Evolutionary conservation across 1,140 invertebrate species (phyloP).

Genomic region (Calliphora vicina): DNA sequence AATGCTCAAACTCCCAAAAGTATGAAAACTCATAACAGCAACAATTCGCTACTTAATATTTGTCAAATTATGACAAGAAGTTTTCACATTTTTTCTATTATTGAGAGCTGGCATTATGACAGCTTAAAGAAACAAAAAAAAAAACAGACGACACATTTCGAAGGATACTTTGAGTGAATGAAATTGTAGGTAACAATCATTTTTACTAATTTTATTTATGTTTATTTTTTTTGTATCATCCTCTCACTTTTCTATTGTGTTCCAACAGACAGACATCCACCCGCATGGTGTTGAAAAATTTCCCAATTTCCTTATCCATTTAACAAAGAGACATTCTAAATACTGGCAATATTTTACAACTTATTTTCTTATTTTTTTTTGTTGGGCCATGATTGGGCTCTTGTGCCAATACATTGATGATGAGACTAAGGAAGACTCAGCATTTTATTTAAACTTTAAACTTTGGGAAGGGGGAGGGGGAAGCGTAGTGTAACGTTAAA

Average conservation of each 20-base stretch:
- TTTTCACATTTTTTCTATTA: conserved; percentile 37
- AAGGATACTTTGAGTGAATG: neutral
- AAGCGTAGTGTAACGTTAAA: too few species aligned
- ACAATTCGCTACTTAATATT: conserved; percentile 34
- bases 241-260: too few species aligned
- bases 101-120: conserved; percentile 37
- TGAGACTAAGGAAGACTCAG: neutral
- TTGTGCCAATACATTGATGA: neutral
- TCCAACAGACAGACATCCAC: neutral
- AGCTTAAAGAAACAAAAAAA: conserved; percentile 24
- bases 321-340: neutral
- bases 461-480: neutral
- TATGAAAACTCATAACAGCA: neutral
- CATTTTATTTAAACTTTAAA: conserved; percentile 15
- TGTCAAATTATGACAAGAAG: conserved; percentile 40
- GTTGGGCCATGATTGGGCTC: neutral
- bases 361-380: neutral
- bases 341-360: neutral
- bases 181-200: conserved; percentile 30
- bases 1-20: too few species aligned
- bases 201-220: conserved; percentile 37
- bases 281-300: neutral
- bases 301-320: neutral
- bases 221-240: too few species aligned
- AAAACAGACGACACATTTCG: conserved; percentile 6